These are phyloP conservation scores for Lacerta viridis DNA, from an alignment of 2,797 vertebrate species.

Conservation along the genomic window DNA sequence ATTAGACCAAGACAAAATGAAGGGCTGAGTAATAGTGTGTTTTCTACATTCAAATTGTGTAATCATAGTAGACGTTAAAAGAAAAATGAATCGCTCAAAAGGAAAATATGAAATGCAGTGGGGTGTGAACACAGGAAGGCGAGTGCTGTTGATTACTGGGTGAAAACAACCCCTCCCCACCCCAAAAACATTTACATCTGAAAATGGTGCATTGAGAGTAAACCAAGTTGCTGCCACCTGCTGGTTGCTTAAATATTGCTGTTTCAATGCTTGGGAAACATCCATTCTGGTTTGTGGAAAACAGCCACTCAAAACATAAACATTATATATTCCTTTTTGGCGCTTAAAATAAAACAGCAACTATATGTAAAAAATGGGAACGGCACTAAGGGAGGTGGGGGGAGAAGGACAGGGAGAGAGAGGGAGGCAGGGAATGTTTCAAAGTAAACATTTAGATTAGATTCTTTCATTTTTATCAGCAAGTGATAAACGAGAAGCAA, in stretches of 20 bases:
- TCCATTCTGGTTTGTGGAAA: neutral
- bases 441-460: neutral
- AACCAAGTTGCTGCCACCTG: slow-evolving; percentile 61
- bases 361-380: neutral
- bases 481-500: neutral
- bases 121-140: neutral
- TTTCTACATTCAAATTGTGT: neutral
- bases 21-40: neutral
- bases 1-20: neutral
- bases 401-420: neutral
- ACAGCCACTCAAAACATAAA: slow-evolving; percentile 12
- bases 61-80: slow-evolving; percentile 31
- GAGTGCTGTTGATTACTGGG: slow-evolving; percentile 44
- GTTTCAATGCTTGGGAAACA: neutral
- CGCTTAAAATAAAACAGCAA: neutral
- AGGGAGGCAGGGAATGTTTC: neutral
- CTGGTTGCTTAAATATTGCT: slow-evolving; percentile 40
- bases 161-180: neutral
- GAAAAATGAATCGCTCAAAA: slow-evolving; percentile 38
- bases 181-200: neutral
- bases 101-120: slow-evolving; percentile 29
- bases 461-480: accelerated
- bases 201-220: accelerated
- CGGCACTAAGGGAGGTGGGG: accelerated
- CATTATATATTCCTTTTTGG: neutral